Conservation (phyloP, 64 coral and sea anemone species). For the Exaiptasia diaphana region DNA sequence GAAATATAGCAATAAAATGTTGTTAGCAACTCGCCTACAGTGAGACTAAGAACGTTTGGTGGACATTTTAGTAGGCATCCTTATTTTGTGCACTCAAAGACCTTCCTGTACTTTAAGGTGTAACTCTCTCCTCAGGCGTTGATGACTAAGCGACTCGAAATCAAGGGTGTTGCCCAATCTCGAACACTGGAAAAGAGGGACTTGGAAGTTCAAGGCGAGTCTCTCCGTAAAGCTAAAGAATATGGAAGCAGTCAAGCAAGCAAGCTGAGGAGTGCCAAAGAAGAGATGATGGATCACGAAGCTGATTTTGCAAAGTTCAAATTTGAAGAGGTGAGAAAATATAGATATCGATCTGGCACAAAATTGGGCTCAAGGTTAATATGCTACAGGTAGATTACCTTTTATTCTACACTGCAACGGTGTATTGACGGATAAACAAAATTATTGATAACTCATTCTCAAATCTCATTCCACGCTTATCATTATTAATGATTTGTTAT, state of each 20-base stretch:
- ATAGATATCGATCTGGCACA: not conserved
- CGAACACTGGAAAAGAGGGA: slow-evolving; percentile 46
- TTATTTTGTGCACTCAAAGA: no score
- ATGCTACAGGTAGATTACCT: no score
- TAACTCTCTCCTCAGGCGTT: slow-evolving; percentile 31
- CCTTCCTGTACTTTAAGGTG: no score
- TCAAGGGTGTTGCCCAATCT: slow-evolving; percentile 60
- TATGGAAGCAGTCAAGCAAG: slow-evolving; percentile 37
- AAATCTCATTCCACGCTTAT: no score
- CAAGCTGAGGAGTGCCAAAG: slow-evolving; percentile 48
- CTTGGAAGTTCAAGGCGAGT: slow-evolving; percentile 45
- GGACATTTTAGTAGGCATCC: no score
- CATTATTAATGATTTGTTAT: no score
- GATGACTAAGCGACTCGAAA: slow-evolving; percentile 86
- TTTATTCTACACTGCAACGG: no score
- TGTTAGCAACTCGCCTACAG: no score
- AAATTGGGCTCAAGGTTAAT: not conserved
- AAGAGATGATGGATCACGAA: slow-evolving; percentile 52
- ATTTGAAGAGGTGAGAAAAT: slow-evolving; percentile 63
- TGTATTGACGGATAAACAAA: no score
- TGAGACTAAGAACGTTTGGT: no score
- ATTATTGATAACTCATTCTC: not conserved
- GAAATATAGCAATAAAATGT: no score
- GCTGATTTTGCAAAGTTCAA: slow-evolving; percentile 50
- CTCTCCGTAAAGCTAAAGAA: slow-evolving; percentile 66